These are phyloP conservation scores for Phalacrocorax pelagicus DNA, from an alignment of 2,113 vertebrate species.

Conservation along the genomic window DNA sequence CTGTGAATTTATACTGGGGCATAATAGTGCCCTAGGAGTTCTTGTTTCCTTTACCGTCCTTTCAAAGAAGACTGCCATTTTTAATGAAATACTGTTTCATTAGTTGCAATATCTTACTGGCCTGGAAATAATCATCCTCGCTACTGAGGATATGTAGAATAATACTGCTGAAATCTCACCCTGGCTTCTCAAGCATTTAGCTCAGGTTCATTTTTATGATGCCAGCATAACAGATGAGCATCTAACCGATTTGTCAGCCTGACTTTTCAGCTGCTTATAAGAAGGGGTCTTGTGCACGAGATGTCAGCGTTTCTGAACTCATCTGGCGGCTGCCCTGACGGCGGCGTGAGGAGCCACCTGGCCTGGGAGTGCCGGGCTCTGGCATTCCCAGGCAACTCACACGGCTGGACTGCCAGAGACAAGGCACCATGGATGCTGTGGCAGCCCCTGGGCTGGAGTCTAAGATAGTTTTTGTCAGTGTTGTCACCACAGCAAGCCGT, in stretches of 20 bases:
- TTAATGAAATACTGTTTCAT: neutral
- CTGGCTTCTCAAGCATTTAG: neutral
- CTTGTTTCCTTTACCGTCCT: neutral
- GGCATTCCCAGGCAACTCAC: neutral
- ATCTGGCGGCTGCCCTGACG: fast-evolving
- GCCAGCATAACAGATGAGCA: fast-evolving
- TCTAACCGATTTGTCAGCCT: neutral
- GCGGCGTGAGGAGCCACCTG: fast-evolving
- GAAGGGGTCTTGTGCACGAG: neutral
- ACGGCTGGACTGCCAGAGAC: neutral
- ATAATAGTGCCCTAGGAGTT: neutral
- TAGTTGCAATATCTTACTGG: neutral
- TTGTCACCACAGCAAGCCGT: neutral
- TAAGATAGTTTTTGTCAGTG: neutral
- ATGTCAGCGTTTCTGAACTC: neutral
- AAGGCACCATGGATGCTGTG: neutral
- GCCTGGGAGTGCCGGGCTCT: neutral
- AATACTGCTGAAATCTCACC: neutral
- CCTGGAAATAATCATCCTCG: neutral
- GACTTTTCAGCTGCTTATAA: neutral
- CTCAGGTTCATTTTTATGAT: neutral
- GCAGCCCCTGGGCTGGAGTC: neutral
- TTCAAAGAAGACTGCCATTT: neutral
- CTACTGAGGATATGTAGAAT: neutral
- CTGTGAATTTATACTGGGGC: neutral